Evolutionary conservation across 2,888 invertebrate species (phyloP).

Genomic region (Teinopalpus imperialis): DNA sequence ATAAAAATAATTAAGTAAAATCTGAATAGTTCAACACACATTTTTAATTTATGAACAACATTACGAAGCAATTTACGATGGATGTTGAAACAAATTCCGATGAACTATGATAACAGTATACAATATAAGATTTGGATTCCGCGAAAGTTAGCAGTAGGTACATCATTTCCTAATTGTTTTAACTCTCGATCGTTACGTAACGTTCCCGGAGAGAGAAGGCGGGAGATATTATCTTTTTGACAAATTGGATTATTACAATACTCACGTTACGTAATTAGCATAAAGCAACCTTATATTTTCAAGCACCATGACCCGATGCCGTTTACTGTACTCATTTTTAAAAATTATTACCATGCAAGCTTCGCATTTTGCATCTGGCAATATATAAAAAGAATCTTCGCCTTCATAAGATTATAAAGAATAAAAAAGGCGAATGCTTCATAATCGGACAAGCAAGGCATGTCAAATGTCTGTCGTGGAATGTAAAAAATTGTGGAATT

Average conservation of each 20-base stretch:
- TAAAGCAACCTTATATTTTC: slow-evolving; percentile 48
- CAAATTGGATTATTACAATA: slow-evolving; percentile 66
- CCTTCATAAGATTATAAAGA: slow-evolving; percentile 18
- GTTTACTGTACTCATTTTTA: slow-evolving; percentile 23
- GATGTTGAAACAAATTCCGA: slow-evolving; percentile 4
- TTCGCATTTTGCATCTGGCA: slow-evolving; percentile 13
- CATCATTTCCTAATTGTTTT: slow-evolving; percentile 69
- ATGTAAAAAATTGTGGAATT: slow-evolving; percentile 20
- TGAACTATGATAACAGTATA: slow-evolving; percentile 25
- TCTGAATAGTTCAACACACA: too few relatives aligned
- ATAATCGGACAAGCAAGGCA: slow-evolving; percentile 27
- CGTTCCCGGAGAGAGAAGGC: slow-evolving; percentile 49
- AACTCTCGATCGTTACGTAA: slow-evolving; percentile 65
- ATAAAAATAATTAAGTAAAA: too few relatives aligned
- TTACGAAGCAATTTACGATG: not conserved
- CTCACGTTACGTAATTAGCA: slow-evolving; percentile 53
- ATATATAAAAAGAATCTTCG: slow-evolving; percentile 22
- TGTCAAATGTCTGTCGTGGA: slow-evolving; percentile 23
- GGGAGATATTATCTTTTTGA: slow-evolving; percentile 63
- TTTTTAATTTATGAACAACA: too few relatives aligned
- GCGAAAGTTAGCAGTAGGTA: slow-evolving; percentile 57
- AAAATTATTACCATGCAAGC: slow-evolving; percentile 16
- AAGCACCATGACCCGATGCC: slow-evolving; percentile 35
- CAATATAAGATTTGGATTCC: slow-evolving; percentile 38
- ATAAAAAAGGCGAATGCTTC: slow-evolving; percentile 22